These are phyloP conservation scores for Bergia sp. DNA, from an alignment of 92 coral and sea anemone genomes.

Conservation along the genomic window DNA sequence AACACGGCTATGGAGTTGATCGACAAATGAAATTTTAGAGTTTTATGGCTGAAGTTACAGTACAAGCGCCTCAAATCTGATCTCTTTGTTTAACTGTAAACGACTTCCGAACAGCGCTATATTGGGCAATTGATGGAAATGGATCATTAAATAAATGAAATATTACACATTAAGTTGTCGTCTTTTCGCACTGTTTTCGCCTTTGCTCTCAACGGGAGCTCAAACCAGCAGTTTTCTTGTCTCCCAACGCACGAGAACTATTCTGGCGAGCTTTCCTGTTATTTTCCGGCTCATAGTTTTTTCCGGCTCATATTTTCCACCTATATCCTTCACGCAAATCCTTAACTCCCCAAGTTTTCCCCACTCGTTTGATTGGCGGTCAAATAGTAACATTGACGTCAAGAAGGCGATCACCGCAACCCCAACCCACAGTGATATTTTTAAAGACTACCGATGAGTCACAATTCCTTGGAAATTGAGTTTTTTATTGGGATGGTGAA, in stretches of 20 bases:
- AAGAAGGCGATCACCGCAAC: not conserved
- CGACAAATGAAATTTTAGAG: not conserved
- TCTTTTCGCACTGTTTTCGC: slow-evolving; percentile 2
- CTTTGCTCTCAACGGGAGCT: slow-evolving; percentile 21
- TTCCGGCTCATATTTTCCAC: slow-evolving; percentile 52
- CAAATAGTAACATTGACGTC: slow-evolving; percentile 15
- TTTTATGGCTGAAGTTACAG: slow-evolving; percentile 14
- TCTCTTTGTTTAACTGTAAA: slow-evolving; percentile 24
- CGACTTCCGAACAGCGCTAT: slow-evolving; percentile 39
- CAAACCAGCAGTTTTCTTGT: not conserved
- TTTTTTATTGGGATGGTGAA: not conserved
- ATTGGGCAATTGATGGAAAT: slow-evolving; percentile 34
- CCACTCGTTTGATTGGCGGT: slow-evolving; percentile 4
- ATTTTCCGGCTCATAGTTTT: slow-evolving; percentile 58
- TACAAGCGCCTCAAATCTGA: slow-evolving; percentile 22
- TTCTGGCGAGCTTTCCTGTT: slow-evolving; percentile 60
- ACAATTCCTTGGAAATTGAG: not conserved
- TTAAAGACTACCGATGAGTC: not conserved
- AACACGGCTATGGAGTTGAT: not conserved
- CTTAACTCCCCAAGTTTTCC: slow-evolving; percentile 43
- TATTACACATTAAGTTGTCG: not conserved
- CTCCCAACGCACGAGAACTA: slow-evolving; percentile 33
- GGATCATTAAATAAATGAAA: not conserved
- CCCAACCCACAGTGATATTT: not conserved
- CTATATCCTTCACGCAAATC: slow-evolving; percentile 72